These are phyloP conservation scores for Agrilus cyanescens DNA, from an alignment of 2,888 invertebrate genomes.

Conservation along the genomic window DNA sequence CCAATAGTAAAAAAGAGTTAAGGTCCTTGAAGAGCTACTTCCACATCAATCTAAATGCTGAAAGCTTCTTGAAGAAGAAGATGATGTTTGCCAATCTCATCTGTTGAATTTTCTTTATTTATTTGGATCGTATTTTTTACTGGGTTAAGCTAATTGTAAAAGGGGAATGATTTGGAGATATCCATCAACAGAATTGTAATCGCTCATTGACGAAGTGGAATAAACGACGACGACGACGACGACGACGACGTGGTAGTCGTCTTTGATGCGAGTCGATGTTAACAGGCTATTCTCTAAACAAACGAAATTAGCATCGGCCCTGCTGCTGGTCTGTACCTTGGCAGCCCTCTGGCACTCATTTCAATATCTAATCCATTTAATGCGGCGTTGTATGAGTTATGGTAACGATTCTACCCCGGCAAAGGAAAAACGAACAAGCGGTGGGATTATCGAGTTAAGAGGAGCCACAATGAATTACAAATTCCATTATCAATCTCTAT, in stretches of 20 bases:
- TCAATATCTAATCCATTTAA: conserved; percentile 27
- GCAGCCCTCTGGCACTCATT: conserved; percentile 29
- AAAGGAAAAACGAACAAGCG: conserved; percentile 24
- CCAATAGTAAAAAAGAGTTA: no score
- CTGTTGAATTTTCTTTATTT: no score
- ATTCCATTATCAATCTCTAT: conserved; percentile 19
- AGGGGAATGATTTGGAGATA: no score
- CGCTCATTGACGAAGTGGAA: not conserved
- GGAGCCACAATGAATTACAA: conserved; percentile 20
- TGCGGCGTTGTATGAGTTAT: conserved; percentile 29
- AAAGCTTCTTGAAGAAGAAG: no score
- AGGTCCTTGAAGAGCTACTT: no score
- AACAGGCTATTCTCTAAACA: conserved; percentile 32
- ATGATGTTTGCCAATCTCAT: no score
- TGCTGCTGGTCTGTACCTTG: conserved; percentile 23
- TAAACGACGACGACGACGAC: not conserved
- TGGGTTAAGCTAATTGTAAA: no score
- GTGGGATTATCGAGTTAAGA: conserved; percentile 28
- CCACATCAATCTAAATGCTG: no score
- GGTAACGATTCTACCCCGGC: conserved; percentile 21
- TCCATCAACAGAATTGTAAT: no score
- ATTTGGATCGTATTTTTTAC: no score
- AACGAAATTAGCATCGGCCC: conserved; percentile 31
- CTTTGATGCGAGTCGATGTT: conserved; percentile 28
- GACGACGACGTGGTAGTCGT: conserved; percentile 12